Evolutionary conservation across 1,140 invertebrate species (phyloP), one percentile per base, ranked within the genome.

Genomic region (Drosophila aff.): DNA sequence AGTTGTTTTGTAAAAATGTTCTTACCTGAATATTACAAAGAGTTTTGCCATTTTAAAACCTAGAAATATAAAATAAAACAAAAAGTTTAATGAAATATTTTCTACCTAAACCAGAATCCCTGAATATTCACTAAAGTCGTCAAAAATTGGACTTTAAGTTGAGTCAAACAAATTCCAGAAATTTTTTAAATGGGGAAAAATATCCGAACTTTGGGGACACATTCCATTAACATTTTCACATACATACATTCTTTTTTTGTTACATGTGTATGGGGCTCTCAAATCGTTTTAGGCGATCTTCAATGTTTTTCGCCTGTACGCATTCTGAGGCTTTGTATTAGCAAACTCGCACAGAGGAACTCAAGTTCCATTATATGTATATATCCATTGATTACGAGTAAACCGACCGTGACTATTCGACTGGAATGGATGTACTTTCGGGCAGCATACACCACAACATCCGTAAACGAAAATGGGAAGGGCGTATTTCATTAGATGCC

Each of bases 331-430:
- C 67, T 68, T 71, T 71, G 67, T 71, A 55, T 68, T 71, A 71
- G 67, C 63, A 68, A 57, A 38, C 67, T 71, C 67, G 49, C 40
- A 55, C 33, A 71, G 67, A 71, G 67, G 67, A 68, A 68, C 67
- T 71, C 63, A 55, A 71, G 67, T 68, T 71, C 64, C 67, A 71
- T 71, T 71, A 71, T 71, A 49, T 49, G 47, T 49, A 49, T 49
- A 55, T 71, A 55, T 71, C 40, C 67, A 71, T 71, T 71, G 67
- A 71, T 71, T 71, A 71, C 67, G 67, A 71, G 28, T 71, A 71
- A 71, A 71, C 67, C 67, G 67, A 71, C 40, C 67, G 67, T 71
- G 67, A 71, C 67, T 71, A 71, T 71, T 71, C 64, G 67, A 71
- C 49, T 71, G 67, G 67, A 71, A 68, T 71, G 67, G 67, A 68